Base-by-base conservation (phyloP, 2,888 invertebrate genomes). In the Vanessa cardui region DNA sequence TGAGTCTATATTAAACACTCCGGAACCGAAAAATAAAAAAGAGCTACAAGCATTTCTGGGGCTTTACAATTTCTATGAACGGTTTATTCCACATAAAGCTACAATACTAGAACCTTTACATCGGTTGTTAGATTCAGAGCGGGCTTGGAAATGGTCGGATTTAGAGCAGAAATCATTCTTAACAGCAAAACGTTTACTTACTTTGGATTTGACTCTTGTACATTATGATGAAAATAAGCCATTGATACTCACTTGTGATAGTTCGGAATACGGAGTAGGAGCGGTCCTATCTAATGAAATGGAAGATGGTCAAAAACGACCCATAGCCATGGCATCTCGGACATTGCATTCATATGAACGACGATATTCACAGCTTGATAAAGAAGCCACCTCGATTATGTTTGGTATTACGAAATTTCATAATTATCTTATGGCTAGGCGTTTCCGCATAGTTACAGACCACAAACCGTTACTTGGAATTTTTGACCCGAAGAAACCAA, bases 181-280 rank as follows among this genome's bases (percentile, higher is more conserved):
- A 18, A 59, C 49, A 8, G 70, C 72, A 1, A 72, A 72, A 64
- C 45, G 45, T 1, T 45, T 64, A 68, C 61, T 52, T 0, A 56
- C 67, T 0, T 69, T 64, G n/a, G 66, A 69, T 31, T 18, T 65
- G 9, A 74, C 72, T 6, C 44, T 74, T 18, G 72, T 72, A 4
- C 71, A 73, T 54, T 77, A 73, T 49, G 68, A 74, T 20, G 16
- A 62, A n/a, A 54, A 68, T 0, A 73, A 68, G 61, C 64, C 72
- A 3, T 47, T 76, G 3, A 8, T 66, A 4, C 62, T 75, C 6
- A 73, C 72, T 0, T 74, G 74, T 52, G 75, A 76, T 46, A 46
- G 74, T n/a, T 72, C 70, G 2, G 73, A 71, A 20, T 74, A 75
- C 46, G 76, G 76, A 0, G 54, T 73, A 9, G 73, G 73, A 3